Evolutionary conservation across 2,888 invertebrate genomes (phyloP), one percentile per base, ranked within the genome.

Genomic region (Dasypolia templi): DNA sequence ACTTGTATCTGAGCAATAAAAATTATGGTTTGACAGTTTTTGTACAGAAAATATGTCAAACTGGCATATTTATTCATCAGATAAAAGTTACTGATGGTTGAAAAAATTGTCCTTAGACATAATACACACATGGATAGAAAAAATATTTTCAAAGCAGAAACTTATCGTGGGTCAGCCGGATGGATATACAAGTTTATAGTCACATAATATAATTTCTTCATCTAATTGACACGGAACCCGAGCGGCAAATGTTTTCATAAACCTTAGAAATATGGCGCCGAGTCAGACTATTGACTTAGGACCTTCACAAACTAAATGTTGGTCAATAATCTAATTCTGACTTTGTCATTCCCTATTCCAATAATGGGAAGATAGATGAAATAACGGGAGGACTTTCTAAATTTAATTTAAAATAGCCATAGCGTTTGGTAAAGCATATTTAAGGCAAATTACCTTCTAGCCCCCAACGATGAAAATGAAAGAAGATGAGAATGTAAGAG

Each of bases 281-380:
- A n/a, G n/a, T n/a, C n/a, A n/a, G n/a, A 9, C 42, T 76, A 66
- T 85, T 86, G 70, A 70, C 62, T 73, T 72, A 74, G 85, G 76
- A 55, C 39, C 19, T 39, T 29, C 55, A 42, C 68, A 62, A 74
- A 71, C 49, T 70, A 69, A 79, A 79, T 63, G 62, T 64, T 73
- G 63, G 61, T 56, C 53, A 59, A 63, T 83, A 72, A 86, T 75
- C 55, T 26, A 63, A 76, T 86, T 71, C 22, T 51, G 46, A 53
- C 49, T 11, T 75, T 70, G 55, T 42, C 63, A 70, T 74, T 74
- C 22, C 66, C 73, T 49, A 59, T 55, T 66, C 22, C 42, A 56
- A 72, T 53, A 58, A 35, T 35, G 35, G 12, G 46, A 19, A 26
- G 22, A 49, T n/a, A 32, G 19, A 51, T 65, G 51, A 42, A 55